Evolutionary conservation across 2,113 vertebrate genomes (phyloP), one percentile per base, ranked within the genome.

Genomic region (Chaetura pelagica): DNA sequence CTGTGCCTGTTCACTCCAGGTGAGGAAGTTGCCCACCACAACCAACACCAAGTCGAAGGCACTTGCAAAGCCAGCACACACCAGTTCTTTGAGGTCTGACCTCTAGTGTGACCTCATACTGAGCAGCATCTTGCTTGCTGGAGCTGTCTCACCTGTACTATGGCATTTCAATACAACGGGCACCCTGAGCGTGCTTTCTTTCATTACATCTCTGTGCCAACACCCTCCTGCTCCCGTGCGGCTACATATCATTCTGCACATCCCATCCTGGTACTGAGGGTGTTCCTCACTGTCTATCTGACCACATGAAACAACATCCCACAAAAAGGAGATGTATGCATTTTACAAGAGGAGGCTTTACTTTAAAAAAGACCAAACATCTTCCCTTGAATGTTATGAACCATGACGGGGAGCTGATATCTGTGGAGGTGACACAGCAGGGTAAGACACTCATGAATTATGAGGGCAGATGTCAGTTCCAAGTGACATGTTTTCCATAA

Each of bases 391-490:
- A 94, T 87, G 54, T 55, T 87, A 22, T 54, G 48, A 90, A 90
- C n/a, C 55, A 85, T 81, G 84, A 93, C 29, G 12, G 91, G 86
- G 87, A 96, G 84, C 94, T 97, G 95, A 97, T 97, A 96, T 96
- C 97, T 97, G 48, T 8, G 0, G 49, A 96, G 97, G 90, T 97
- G 97, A 97, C 97, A 97, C 5, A 32, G 81, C 80, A 97, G 91
- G 79, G 93, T 81, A 87, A 96, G 96, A 97, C 89, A 58, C 84
- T 96, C 61, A 84, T 17, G 2, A 98, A 87, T 94, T 95, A 94
- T 76, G 96, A 98, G 97, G 95, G 96, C 97, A 97, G 93, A 94
- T 97, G 97, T 97, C 97, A 97, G 90, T 97, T 98, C 96, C 89
- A 80, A 96, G 97, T 95, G 98, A 97, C 88, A 67, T 92, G 87